Evolutionary conservation across 35 echinoderm and acorn worm genomes (phyloP), one percentile per base, ranked within the genome.

Genomic region (Strongylocentrotus purpuratus): DNA sequence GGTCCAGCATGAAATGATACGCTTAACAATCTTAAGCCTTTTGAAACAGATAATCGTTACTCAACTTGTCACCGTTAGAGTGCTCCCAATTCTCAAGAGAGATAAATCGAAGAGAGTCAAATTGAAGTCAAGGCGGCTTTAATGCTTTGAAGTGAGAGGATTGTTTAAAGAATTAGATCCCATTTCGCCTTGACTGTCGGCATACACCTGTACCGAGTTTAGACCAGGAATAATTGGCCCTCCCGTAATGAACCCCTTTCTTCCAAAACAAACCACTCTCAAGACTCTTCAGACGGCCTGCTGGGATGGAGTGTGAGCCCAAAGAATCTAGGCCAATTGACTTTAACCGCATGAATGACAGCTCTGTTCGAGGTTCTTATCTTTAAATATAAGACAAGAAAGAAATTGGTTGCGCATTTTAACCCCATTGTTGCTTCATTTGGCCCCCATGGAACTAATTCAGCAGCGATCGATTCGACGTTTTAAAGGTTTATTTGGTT

Each of bases 391-490:
- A 78, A 22, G 4, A 78, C 18, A 78, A 78, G 65, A 78, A 78
- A 78, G 65, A 78, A n/a, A 78, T 22, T 78, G 65, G 28, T 78
- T n/a, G 65, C 65, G 65, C 65, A 78, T 78, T 78, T 78, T 78
- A 78, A 18, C 65, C 7, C 65, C 22, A 28, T 78, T 78, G 65
- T 78, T 78, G 65, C 22, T 78, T 78, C 22, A 78, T 78, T 78
- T 78, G 61, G 65, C 20, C 4, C 22, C 65, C 25, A 78, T 78
- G 65, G 25, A 78, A 78, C 65, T 18, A 78, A 78, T 78, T 78
- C 65, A 78, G 22, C 20, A 6, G 65, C 65, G 28, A 78, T 78
- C 65, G 65, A 78, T 78, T n/a, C 1, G 50, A 55, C 50, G 11
- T 14, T 14, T 10, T 10, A 55, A 15, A 55, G 15, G 65, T 2